phyloP scores from a whole-genome alignment of 1,140 invertebrate genomes.

The Dufourea novaeangliae region DNA sequence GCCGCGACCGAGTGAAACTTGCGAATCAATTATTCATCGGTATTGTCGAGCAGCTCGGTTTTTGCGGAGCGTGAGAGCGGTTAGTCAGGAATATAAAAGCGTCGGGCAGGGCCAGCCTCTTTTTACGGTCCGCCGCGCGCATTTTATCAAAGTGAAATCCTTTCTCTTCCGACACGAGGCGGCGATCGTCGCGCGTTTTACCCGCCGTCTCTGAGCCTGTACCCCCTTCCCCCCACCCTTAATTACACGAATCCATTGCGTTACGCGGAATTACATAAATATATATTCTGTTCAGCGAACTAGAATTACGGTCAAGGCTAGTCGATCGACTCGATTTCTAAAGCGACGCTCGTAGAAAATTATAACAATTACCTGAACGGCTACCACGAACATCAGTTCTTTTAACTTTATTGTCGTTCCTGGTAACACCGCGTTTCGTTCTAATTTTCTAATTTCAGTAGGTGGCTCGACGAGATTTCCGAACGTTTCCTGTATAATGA shows the following conservation, averaged over 20 bases:
- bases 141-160: conserved; percentile 30
- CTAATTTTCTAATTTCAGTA: no score
- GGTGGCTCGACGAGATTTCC: no score
- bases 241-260: conserved; percentile 5
- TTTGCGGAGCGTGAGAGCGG: conserved; percentile 32
- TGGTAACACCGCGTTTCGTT: no score
- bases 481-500: background rate
- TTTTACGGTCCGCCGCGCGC: background rate
- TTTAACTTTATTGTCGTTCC: no score
- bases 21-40: conserved; percentile 43
- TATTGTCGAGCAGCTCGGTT: conserved; percentile 7
- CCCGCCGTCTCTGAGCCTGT: background rate
- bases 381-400: no score
- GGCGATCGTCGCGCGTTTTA: background rate
- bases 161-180: conserved; percentile 17
- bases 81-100: conserved; percentile 3
- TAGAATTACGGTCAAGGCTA: conserved; percentile 34
- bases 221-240: background rate
- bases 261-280: conserved; percentile 2
- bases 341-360: background rate
- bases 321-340: conserved; percentile 27
- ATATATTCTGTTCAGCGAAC: background rate
- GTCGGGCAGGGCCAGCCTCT: conserved; percentile 2
- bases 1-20: conserved; percentile 33
- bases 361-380: background rate